Evolutionary conservation across 2,797 vertebrate genomes (phyloP), one percentile per base, ranked within the genome.

Genomic region (Babyrousa celebensis): DNA sequence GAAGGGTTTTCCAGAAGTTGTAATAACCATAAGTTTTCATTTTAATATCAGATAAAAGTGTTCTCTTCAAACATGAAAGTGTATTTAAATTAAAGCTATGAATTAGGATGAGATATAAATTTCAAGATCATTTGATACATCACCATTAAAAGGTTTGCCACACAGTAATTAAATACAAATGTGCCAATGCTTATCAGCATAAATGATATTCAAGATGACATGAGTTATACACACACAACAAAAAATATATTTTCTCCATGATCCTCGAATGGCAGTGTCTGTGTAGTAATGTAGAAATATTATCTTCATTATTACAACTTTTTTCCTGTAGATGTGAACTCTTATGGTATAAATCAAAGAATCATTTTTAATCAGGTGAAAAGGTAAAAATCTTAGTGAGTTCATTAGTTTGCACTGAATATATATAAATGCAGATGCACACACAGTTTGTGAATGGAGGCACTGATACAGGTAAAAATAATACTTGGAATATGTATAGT

Each of bases 11-110:
- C 65, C 62, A 97, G 70, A 78, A 97, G 70, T 96, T 96, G 72
- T 96, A 84, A 79, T 91, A 96, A 96, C 95, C 97, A 98, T 92
- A 95, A 95, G 72, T 67, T 82, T 89, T 93, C 91, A 72, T 95
- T 96, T 98, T 93, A 32, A 94, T 95, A 6, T 91, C 74, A 92
- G 79, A 96, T 80, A 88, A 95, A 89, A 92, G 15, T 15, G 1
- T 43, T 94, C 11, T 89, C 90, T 87, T 77, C 62, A 91, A 89
- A 97, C 93, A 65, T 77, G 43, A 97, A 97, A 94, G 18, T 95
- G 94, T 87, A 97, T 89, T 97, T 95, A 97, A 95, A 94, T 67
- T 95, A 96, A 96, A 82, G 74, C 63, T 77, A 97, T 71, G 63
- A 94, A 97, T 43, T 84, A 68, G 27, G 12, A 85, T 27, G 68